phyloP scores from a whole-genome alignment of 2,113 vertebrate genomes.

The Scalopus aquaticus region DNA sequence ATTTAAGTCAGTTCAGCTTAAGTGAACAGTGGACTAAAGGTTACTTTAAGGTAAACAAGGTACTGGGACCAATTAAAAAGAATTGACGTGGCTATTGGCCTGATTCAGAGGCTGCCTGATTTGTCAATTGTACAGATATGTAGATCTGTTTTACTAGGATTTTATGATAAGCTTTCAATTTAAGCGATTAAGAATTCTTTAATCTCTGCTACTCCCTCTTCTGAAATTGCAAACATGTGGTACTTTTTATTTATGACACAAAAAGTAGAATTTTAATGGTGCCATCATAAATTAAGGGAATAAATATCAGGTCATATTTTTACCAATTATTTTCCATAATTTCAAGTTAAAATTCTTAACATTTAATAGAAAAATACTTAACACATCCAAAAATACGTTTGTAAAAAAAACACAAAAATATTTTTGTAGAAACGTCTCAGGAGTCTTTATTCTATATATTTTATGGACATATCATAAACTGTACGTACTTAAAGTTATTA shows the following conservation, averaged over 20 bases:
- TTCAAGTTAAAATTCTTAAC: conserved; percentile 37
- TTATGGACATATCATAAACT: neutral
- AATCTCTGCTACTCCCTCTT: neutral
- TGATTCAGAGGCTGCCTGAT: neutral
- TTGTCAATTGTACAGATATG: neutral
- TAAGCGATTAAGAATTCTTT: conserved; percentile 30
- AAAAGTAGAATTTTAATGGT: neutral
- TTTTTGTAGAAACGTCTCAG: neutral
- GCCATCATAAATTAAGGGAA: neutral
- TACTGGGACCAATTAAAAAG: conserved; percentile 2
- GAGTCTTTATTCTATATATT: too few relatives aligned
- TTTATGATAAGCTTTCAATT: conserved; percentile 29
- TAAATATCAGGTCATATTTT: conserved; percentile 8
- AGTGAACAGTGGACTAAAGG: neutral
- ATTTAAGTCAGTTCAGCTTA: neutral
- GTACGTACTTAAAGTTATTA: neutral
- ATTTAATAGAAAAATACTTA: neutral
- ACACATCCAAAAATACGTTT: neutral
- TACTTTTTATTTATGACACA: conserved; percentile 8
- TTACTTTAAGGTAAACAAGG: conserved; percentile 19
- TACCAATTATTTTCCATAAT: conserved; percentile 28
- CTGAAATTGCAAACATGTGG: conserved; percentile 12
- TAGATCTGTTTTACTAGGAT: neutral
- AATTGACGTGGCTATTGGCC: conserved; percentile 14
- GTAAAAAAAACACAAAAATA: neutral